Conservation (phyloP, 2,888 invertebrate genomes). For the Luperina nickerlii region DNA sequence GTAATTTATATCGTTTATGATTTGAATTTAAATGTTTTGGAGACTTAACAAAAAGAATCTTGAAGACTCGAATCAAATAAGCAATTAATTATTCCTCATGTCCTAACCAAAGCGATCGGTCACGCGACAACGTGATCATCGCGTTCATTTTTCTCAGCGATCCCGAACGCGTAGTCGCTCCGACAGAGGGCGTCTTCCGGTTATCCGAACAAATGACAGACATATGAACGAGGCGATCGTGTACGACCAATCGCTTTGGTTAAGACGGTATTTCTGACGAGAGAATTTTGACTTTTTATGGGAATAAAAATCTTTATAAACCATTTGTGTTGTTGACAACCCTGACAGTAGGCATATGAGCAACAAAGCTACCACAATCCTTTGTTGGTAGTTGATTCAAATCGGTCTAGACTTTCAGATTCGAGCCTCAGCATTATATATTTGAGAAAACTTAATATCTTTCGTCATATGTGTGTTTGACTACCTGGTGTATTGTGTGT, state of each 20-base stretch:
- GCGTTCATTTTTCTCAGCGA: not conserved
- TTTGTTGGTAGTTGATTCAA: constrained; percentile 19
- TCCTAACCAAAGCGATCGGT: not conserved
- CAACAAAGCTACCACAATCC: not conserved
- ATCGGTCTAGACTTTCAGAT: constrained; percentile 31
- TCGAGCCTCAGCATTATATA: not conserved
- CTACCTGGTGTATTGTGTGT: no score
- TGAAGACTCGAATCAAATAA: not conserved
- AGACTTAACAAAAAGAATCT: not conserved
- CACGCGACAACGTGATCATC: not conserved
- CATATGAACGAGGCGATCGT: not conserved
- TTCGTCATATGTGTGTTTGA: constrained; percentile 7
- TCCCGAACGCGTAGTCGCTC: not conserved
- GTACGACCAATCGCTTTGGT: not conserved
- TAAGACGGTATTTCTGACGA: not conserved
- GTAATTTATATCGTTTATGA: not conserved
- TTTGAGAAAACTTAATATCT: constrained; percentile 5
- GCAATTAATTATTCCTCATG: not conserved
- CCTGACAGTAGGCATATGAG: not conserved
- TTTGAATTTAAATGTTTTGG: not conserved
- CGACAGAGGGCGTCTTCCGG: not conserved
- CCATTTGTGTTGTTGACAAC: not conserved
- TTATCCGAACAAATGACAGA: not conserved
- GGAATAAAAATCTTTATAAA: not conserved
- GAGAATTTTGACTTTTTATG: not conserved